Evolutionary conservation across 2,113 vertebrate species (phyloP).

Genomic region (Stictonetta naevosa): DNA sequence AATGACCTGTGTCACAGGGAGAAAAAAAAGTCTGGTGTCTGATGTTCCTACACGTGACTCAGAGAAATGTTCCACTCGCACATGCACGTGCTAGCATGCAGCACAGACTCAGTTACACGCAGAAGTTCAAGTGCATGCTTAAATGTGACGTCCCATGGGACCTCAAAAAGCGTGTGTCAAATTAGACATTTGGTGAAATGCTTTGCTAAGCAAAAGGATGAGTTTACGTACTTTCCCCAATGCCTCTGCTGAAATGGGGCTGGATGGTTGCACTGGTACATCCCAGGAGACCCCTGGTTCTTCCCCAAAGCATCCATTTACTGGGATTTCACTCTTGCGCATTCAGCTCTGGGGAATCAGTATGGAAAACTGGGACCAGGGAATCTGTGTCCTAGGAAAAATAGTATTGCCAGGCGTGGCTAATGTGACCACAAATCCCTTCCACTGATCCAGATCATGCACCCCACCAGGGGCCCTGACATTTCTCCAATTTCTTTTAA

Average conservation of each 20-base stretch:
- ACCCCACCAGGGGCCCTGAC: background rate
- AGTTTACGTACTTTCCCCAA: background rate
- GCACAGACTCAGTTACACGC: background rate
- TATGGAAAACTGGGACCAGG: background rate
- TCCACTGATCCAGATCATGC: background rate
- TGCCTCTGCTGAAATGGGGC: constrained; percentile 16
- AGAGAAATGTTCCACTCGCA: background rate
- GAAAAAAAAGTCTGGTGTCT: background rate
- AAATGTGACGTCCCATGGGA: background rate
- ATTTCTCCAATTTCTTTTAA: background rate
- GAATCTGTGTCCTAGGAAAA: background rate
- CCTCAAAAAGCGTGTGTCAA: background rate
- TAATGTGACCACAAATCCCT: background rate
- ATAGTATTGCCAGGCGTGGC: background rate
- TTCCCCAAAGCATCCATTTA: background rate
- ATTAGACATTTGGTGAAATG: constrained; percentile 25
- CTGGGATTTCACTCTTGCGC: constrained; percentile 6
- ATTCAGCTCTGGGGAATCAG: constrained; percentile 12
- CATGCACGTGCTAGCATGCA: background rate
- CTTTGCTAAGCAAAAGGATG: constrained; percentile 40
- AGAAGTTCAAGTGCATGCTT: background rate
- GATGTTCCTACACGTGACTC: background rate
- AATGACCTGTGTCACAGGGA: background rate
- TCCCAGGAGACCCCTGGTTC: background rate
- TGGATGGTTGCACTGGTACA: background rate